Percentiles rank a stretch among this genome's conserved stretches.
Conservation (phyloP, 2,113 vertebrate species). For the Pomatorhinus ruficollis region DNA sequence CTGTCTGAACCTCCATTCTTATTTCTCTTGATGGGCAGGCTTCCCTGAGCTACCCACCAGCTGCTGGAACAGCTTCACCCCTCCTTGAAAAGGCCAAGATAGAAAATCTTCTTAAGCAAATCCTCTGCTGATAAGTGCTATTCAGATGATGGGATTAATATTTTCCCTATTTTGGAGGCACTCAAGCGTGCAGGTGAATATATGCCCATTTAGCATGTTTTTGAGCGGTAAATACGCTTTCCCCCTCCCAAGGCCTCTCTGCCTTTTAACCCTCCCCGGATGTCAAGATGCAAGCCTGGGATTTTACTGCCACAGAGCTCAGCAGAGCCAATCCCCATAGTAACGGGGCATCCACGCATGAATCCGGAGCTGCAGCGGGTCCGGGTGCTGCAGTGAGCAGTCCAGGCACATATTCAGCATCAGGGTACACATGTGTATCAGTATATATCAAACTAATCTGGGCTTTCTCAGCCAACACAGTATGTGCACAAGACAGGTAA, state of each 20-base stretch:
- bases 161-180: not conserved
- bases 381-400: not conserved
- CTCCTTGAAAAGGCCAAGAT: not conserved
- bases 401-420: not conserved
- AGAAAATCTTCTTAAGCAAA: constrained; percentile 44
- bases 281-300: not conserved
- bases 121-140: constrained; percentile 38
- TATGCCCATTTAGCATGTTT: constrained; percentile 11
- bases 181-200: constrained; percentile 16
- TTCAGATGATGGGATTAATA: constrained; percentile 43
- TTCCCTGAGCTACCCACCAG: not conserved
- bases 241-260: not conserved
- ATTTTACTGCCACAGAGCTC: not conserved
- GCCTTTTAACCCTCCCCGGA: constrained; percentile 34
- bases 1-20: not conserved
- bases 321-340: constrained; percentile 9
- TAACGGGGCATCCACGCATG: not conserved
- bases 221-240: not conserved
- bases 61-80: not conserved
- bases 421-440: not conserved
- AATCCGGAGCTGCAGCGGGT: not conserved
- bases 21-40: not conserved
- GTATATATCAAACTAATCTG: not conserved
- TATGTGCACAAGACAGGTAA: not conserved
- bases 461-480: not conserved